phyloP scores from a whole-genome alignment of 1,140 invertebrate species.

The Dryas iulia region DNA sequence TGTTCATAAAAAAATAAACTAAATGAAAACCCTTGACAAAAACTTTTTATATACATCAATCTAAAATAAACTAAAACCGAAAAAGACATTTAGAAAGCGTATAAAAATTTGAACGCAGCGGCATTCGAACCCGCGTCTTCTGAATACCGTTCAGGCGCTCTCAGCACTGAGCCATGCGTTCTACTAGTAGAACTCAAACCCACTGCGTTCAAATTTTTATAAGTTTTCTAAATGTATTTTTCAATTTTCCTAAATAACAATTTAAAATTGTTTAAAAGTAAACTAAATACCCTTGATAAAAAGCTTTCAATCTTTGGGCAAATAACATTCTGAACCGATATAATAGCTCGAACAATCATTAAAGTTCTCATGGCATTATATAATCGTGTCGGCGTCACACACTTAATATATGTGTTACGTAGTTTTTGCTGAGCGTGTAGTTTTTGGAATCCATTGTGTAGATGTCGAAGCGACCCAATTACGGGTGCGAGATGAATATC shows the following conservation, averaged over 20 bases:
- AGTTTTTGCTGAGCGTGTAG: constrained; percentile 14
- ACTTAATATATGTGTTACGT: constrained; percentile 20
- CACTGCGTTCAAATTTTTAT: too few relatives aligned
- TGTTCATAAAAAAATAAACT: too few relatives aligned
- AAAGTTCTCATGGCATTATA: constrained; percentile 15
- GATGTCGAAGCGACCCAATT: constrained; percentile 24
- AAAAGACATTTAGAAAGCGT: too few relatives aligned
- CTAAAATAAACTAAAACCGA: too few relatives aligned
- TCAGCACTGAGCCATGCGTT: too few relatives aligned
- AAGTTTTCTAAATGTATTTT: too few relatives aligned
- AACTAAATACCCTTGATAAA: neutral
- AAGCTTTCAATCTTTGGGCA: neutral
- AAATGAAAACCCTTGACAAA: neutral
- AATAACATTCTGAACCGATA: constrained; percentile 1
- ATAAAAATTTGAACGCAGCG: too few relatives aligned
- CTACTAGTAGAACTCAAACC: too few relatives aligned
- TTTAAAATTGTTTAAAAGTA: too few relatives aligned
- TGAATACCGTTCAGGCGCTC: too few relatives aligned
- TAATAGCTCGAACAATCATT: constrained; percentile 6
- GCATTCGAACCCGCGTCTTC: too few relatives aligned
- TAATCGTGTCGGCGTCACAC: constrained; percentile 10
- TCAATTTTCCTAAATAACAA: too few relatives aligned
- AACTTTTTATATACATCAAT: neutral
- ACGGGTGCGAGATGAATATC: constrained; percentile 15
- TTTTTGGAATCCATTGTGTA: constrained; percentile 28